Evolutionary conservation across 2,797 vertebrate species (phyloP).

Genomic region (Typhlichthys subterraneus): DNA sequence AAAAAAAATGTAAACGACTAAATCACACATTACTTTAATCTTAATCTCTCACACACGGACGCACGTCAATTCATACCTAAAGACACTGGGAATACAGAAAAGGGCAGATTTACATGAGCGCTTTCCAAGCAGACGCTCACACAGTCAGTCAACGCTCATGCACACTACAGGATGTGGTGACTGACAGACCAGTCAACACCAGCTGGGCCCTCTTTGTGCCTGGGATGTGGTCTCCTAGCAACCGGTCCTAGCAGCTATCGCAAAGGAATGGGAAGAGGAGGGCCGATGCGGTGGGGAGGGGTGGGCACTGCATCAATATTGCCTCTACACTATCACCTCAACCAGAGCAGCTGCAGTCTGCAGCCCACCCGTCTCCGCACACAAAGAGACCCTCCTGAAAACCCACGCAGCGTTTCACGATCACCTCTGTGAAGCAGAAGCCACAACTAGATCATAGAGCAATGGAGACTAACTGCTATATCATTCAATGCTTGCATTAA

Average conservation of each 20-base stretch:
- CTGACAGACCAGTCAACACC: conserved; percentile 84
- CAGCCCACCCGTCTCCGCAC: conserved; percentile 42
- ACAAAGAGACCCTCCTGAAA: conserved; percentile 58
- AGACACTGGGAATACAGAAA: not conserved
- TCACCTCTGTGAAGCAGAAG: conserved; percentile 18
- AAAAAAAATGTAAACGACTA: conserved; percentile 12
- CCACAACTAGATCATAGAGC: conserved; percentile 2
- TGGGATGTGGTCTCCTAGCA: conserved; percentile 92
- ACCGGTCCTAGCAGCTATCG: conserved; percentile 87
- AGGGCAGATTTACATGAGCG: conserved; percentile 19
- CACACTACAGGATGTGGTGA: conserved; percentile 83
- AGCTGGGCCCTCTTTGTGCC: conserved; percentile 93
- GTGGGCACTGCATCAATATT: conserved; percentile 77
- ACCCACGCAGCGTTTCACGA: conserved; percentile 26
- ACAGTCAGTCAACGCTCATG: conserved; percentile 60
- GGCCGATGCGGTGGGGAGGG: conserved; percentile 75
- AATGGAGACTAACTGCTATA: conserved; percentile 2
- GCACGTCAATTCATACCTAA: conserved; percentile 8
- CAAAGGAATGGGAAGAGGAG: conserved; percentile 72
- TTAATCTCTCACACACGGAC: not conserved
- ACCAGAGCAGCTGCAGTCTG: conserved; percentile 65
- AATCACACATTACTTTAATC: not conserved
- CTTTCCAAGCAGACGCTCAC: conserved; percentile 42
- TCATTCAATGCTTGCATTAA: conserved; percentile 6
- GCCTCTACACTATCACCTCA: conserved; percentile 67